Conservation (phyloP, 2,888 invertebrate genomes). For the Podotricha telesiphe region DNA sequence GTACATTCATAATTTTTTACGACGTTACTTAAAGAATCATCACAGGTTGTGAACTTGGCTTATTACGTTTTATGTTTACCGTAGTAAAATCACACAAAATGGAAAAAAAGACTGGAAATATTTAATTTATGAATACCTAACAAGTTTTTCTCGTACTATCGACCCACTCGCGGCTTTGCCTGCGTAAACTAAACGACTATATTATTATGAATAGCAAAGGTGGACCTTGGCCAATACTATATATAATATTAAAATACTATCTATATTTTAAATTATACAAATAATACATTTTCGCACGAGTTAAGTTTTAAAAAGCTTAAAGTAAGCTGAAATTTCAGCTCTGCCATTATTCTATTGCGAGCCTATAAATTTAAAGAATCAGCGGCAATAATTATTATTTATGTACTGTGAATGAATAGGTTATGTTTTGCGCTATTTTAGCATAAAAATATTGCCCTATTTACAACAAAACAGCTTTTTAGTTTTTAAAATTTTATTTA, state of each 20-base stretch:
- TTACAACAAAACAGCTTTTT: constrained; percentile 13
- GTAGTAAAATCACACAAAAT: not conserved
- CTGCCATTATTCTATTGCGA: not conserved
- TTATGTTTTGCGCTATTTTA: constrained; percentile 21
- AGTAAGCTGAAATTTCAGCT: constrained; percentile 17
- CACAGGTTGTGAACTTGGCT: constrained; percentile 1
- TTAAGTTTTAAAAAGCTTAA: constrained; percentile 18
- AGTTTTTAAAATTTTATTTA: not conserved
- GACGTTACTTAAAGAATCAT: not conserved
- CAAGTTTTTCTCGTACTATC: not conserved
- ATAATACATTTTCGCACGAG: not conserved
- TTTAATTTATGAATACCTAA: not conserved
- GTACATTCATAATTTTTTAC: not conserved
- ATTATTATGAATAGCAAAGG: too few relatives aligned
- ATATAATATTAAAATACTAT: not conserved
- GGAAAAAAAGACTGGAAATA: not conserved
- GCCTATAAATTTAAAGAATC: constrained; percentile 25
- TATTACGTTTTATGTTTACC: not conserved
- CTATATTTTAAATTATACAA: not conserved
- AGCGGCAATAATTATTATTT: constrained; percentile 24
- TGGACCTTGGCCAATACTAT: too few relatives aligned
- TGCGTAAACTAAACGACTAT: too few relatives aligned
- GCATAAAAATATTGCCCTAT: constrained; percentile 12
- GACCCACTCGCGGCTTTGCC: too few relatives aligned
- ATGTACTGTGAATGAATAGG: constrained; percentile 21